Base-by-base conservation (phyloP, 2,888 invertebrate species). In the Xanthostigma xanthostigma region DNA sequence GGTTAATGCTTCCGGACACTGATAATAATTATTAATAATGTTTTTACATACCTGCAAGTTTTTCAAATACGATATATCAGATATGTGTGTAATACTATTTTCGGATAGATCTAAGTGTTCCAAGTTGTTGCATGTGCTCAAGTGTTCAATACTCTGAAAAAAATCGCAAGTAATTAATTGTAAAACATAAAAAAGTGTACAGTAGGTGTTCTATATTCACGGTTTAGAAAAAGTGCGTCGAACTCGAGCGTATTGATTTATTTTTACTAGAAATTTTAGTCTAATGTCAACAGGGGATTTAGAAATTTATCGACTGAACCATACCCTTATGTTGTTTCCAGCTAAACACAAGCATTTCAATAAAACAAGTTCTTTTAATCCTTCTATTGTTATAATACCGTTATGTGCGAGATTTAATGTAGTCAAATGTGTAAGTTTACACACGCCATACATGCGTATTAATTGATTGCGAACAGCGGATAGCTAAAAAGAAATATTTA, bases 51-150 rank as follows among this genome's bases (percentile, higher is more conserved):
- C 91, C 81, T 90, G 90, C 46, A 94, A 74, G 62, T 74, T 78
- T 60, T 81, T 81, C 58, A 94, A 69, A 66, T 81, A 82, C 17
- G 89, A 87, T 54, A 94, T 76, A 70, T 93, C 92, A 55, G 85
- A 81, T 52, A 94, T 76, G 59, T 81, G 81, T 47, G 84, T 78
- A 59, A 94, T 90, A 63, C 80, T 83, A 65, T 94, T 94, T 64
- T 90, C 89, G 4, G 92, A 90, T 55, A 94, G 68, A 70, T 94
- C 93, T 57, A 94, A 67, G 64, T 83, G 79, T 63, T 89, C 87
- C 64, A 94, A 68, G 61, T 84, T 81, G 42, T 78, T 72, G 63
- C 89, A 92, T 56, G 82, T 79, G 60, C 85, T 84, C 54, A 94
- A 71, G 68, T 90, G 89, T 61, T 92, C 92, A 61, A 93, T 87